phyloP scores from a whole-genome alignment of 2,797 vertebrate genomes.

The Zenarchopterus dispar region DNA sequence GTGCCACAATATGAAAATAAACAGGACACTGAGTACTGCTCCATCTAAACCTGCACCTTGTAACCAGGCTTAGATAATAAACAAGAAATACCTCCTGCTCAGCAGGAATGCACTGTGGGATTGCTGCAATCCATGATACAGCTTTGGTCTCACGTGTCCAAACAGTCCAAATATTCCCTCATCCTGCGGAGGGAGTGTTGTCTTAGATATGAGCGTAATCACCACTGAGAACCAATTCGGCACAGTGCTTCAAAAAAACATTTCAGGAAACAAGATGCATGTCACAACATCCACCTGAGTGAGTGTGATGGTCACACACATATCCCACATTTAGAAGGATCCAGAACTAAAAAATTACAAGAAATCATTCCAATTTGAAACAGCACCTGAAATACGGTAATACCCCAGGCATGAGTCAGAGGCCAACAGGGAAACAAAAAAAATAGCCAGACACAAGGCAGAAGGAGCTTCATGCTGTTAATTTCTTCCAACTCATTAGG shows the following conservation, averaged over 20 bases:
- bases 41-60: slow-evolving; percentile 76
- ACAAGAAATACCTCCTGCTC: slow-evolving; percentile 79
- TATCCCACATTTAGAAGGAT: slow-evolving; percentile 13
- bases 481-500: slow-evolving; percentile 72
- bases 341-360: slow-evolving; percentile 14
- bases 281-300: slow-evolving; percentile 45
- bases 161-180: slow-evolving; percentile 72
- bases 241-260: slow-evolving; percentile 55
- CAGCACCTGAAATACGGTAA: slow-evolving; percentile 58
- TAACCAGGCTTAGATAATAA: slow-evolving; percentile 79
- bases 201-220: slow-evolving; percentile 78
- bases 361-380: slow-evolving; percentile 41
- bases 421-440: slow-evolving; percentile 45
- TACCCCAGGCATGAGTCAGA: slow-evolving; percentile 52
- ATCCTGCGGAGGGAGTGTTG: slow-evolving; percentile 65
- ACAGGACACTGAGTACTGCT: slow-evolving; percentile 64
- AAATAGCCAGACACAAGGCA: slow-evolving; percentile 57
- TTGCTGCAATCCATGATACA: slow-evolving; percentile 66
- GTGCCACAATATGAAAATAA: slow-evolving; percentile 75
- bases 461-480: slow-evolving; percentile 60
- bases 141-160: slow-evolving; percentile 76
- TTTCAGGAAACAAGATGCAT: slow-evolving; percentile 45
- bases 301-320: slow-evolving; percentile 26
- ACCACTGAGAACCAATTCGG: slow-evolving; percentile 72
- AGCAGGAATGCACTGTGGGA: slow-evolving; percentile 78